Evolutionary conservation across 2,888 invertebrate species (phyloP).

Genomic region (Calameuta idolon): DNA sequence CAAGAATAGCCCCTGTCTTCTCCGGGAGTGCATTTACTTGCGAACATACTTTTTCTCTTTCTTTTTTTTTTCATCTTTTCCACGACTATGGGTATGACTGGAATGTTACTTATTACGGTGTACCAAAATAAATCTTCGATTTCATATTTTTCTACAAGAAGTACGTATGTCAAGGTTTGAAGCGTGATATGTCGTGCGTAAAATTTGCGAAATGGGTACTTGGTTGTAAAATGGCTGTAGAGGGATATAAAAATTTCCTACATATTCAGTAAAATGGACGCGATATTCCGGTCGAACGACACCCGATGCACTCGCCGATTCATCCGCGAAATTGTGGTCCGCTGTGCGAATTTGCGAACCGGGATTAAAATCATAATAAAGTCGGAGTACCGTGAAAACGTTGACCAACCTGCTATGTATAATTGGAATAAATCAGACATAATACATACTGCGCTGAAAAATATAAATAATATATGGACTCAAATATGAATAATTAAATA

Average conservation of each 20-base stretch:
- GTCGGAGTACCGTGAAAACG: neutral
- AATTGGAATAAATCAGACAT: neutral
- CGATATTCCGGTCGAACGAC: conserved; percentile 5
- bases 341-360: neutral
- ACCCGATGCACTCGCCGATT: neutral
- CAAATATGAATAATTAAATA: neutral
- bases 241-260: neutral
- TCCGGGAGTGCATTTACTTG: conserved; percentile 45
- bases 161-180: neutral
- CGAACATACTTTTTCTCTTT: conserved; percentile 21
- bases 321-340: conserved; percentile 1
- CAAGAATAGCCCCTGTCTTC: conserved; percentile 45
- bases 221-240: neutral
- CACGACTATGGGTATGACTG: neutral
- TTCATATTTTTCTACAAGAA: neutral
- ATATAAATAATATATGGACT: neutral
- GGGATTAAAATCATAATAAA: conserved; percentile 5
- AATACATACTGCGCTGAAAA: neutral
- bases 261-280: neutral
- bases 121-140: neutral
- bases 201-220: neutral
- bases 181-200: neutral
- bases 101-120: neutral
- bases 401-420: neutral
- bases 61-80: neutral